Evolutionary conservation across 2,113 vertebrate genomes (phyloP).

Genomic region (Aramus guarauna): DNA sequence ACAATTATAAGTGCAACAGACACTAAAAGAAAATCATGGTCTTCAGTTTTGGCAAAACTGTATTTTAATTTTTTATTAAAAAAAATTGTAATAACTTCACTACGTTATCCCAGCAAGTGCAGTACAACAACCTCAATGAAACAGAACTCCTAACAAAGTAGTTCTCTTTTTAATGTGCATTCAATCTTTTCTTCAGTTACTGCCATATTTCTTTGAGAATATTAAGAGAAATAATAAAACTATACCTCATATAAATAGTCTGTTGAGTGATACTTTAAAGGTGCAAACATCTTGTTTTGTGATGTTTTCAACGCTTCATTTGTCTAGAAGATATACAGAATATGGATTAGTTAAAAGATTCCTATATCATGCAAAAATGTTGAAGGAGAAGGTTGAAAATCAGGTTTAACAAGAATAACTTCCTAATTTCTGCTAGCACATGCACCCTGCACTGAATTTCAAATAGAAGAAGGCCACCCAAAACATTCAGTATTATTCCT

Average conservation of each 20-base stretch:
- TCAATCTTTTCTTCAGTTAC: not conserved
- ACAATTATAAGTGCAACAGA: not conserved
- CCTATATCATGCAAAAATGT: not conserved
- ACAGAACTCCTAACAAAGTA: not conserved
- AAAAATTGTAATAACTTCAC: not conserved
- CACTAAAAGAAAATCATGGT: not conserved
- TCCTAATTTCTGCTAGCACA: not conserved
- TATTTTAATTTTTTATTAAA: not conserved
- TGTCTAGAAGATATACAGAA: constrained; percentile 44
- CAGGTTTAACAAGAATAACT: not conserved
- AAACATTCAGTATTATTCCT: not conserved
- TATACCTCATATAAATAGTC: constrained; percentile 81
- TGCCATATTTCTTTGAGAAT: not conserved
- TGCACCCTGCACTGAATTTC: not conserved
- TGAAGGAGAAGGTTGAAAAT: not conserved
- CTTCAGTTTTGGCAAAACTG: not conserved
- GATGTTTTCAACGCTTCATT: not conserved
- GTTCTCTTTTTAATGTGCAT: not conserved
- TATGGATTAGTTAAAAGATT: not conserved
- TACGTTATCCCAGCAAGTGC: not conserved
- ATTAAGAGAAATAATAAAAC: not conserved
- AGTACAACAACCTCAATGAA: not conserved
- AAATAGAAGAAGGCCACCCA: not conserved
- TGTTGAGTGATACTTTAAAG: constrained; percentile 71
- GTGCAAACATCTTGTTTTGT: constrained; percentile 68